phyloP scores from a whole-genome alignment of 2,797 vertebrate species.

The Muraenolepis orangiensis region DNA sequence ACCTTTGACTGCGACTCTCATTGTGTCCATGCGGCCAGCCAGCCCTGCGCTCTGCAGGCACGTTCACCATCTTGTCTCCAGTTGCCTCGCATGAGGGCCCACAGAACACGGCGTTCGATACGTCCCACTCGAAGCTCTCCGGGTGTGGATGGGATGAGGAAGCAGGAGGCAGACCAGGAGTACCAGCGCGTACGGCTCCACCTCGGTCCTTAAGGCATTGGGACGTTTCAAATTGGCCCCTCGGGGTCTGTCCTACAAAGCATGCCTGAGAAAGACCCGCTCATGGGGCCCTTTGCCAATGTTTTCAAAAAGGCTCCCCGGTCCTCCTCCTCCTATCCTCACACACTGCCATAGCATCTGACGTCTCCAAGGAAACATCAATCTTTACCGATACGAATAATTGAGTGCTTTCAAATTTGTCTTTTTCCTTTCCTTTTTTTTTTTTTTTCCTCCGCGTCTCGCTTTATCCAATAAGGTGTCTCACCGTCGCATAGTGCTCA shows the following conservation, averaged over 20 bases:
- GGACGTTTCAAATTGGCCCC: conserved; percentile 53
- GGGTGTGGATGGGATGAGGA: conserved; percentile 53
- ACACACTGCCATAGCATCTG: not conserved
- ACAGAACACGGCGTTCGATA: not conserved
- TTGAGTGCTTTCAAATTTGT: conserved; percentile 71
- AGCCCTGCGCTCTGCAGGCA: too few species aligned
- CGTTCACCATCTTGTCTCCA: too few species aligned
- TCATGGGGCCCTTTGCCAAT: conserved; percentile 19
- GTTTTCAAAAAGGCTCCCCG: not conserved
- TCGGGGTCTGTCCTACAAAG: conserved; percentile 58
- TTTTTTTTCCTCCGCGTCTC: conserved; percentile 15
- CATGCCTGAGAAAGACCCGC: conserved; percentile 44
- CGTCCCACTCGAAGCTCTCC: conserved; percentile 25
- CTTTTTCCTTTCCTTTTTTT: conserved; percentile 36
- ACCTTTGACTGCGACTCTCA: too few species aligned
- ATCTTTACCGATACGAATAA: conserved; percentile 70
- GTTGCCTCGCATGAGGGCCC: too few species aligned
- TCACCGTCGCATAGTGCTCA: conserved; percentile 45
- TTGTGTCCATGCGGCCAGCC: too few species aligned
- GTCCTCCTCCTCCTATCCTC: conserved; percentile 22
- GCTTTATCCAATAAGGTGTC: conserved; percentile 72
- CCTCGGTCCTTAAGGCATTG: conserved; percentile 35
- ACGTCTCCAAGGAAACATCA: conserved; percentile 56
- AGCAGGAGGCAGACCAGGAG: too few species aligned
- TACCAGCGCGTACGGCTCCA: conserved; percentile 41